Evolutionary conservation across 37 sponge, comb jelly and placozoan species (phyloP).

Genomic region (Amphimedon queenslandica): DNA sequence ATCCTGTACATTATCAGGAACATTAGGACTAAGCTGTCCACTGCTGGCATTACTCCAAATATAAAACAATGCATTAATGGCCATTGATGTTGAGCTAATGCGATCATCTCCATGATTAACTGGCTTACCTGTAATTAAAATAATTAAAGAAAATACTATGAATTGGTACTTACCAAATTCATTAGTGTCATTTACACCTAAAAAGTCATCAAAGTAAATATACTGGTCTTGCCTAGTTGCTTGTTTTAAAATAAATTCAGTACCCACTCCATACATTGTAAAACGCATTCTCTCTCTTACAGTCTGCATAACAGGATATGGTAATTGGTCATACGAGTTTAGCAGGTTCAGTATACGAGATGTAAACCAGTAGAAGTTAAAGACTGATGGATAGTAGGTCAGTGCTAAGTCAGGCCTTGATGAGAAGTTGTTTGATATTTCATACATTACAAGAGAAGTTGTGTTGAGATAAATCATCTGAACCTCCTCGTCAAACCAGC

Average conservation of each 20-base stretch:
- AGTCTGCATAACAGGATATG: constrained; percentile 28
- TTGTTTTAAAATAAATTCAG: constrained; percentile 19
- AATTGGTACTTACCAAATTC: constrained; percentile 31
- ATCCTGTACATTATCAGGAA: constrained; percentile 16
- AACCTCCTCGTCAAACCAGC: constrained; percentile 57
- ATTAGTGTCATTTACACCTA: constrained; percentile 33
- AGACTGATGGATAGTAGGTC: constrained; percentile 51
- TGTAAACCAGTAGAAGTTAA: constrained; percentile 58
- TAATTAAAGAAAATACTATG: background rate
- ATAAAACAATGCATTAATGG: constrained; percentile 37
- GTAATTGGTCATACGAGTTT: constrained; percentile 5
- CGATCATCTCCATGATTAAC: constrained; percentile 35
- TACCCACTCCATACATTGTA: constrained; percentile 15
- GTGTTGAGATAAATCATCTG: constrained; percentile 48
- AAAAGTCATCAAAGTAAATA: constrained; percentile 52
- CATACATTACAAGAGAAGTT: constrained; percentile 26
- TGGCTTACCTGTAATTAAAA: constrained; percentile 31
- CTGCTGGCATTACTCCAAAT: constrained; percentile 32
- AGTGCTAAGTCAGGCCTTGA: constrained; percentile 43
- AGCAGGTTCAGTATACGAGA: constrained; percentile 43
- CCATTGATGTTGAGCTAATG: constrained; percentile 36
- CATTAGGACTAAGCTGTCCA: background rate
- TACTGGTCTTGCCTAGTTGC: constrained; percentile 3
- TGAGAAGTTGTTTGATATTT: constrained; percentile 40
- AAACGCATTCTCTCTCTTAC: constrained; percentile 14